phyloP scores from a whole-genome alignment of 2,888 invertebrate genomes.

The Gibbula magus region DNA sequence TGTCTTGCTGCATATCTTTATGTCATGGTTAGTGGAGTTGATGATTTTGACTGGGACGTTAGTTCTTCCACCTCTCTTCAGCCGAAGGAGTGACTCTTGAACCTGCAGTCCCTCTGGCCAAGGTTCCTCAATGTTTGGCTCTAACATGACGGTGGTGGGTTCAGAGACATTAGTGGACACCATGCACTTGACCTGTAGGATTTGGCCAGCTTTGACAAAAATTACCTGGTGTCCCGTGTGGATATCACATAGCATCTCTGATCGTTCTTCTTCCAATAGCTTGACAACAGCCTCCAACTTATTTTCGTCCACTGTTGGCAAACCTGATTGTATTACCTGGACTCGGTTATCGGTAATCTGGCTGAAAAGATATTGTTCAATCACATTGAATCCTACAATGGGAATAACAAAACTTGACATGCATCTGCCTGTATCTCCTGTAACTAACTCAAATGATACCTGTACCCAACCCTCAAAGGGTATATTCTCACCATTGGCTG shows the following conservation, averaged over 20 bases:
- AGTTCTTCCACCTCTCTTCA: neutral
- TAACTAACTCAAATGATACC: neutral
- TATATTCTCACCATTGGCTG: neutral
- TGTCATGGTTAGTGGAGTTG: neutral
- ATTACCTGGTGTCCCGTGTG: neutral
- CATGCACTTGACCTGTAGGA: neutral
- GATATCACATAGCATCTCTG: neutral
- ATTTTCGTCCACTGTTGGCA: too few species aligned
- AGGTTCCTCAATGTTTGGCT: neutral
- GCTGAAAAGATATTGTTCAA: neutral
- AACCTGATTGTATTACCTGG: too few species aligned
- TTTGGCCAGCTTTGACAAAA: neutral
- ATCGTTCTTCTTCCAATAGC: neutral
- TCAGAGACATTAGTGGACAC: neutral
- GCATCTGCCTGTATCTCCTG: too few species aligned
- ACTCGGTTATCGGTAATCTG: too few species aligned
- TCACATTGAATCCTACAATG: too few species aligned
- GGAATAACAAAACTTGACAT: too few species aligned
- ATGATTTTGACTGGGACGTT: neutral
- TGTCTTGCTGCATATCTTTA: neutral
- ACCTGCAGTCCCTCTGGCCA: neutral
- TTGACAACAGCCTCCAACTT: too few species aligned
- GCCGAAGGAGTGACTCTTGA: neutral
- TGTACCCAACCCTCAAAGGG: neutral
- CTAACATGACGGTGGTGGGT: neutral